Percentiles rank a stretch among this genome's conserved stretches.
These are phyloP conservation scores for Pycnonotus jocosus DNA, from an alignment of 2,113 vertebrate genomes.

Conservation along the genomic window DNA sequence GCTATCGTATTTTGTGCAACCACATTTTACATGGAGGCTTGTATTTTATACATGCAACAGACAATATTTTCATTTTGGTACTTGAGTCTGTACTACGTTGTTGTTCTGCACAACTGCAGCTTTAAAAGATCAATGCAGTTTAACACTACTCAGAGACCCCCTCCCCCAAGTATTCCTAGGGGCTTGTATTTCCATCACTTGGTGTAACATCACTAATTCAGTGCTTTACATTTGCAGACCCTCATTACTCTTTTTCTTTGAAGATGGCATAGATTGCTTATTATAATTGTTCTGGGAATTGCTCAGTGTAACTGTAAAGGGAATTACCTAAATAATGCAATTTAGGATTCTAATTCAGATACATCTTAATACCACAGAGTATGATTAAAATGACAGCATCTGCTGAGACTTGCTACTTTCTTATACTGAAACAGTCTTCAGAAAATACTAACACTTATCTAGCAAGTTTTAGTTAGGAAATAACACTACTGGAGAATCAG, in stretches of 20 bases:
- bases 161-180: not conserved
- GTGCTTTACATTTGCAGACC: not conserved
- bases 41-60: not conserved
- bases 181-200: not conserved
- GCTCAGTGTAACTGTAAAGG: not conserved
- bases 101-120: not conserved
- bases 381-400: not conserved
- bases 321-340: slow-evolving; percentile 3
- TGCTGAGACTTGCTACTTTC: not conserved
- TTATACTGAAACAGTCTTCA: not conserved
- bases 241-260: not conserved
- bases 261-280: not conserved
- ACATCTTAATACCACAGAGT: not conserved
- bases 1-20: not conserved
- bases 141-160: not conserved
- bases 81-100: not conserved
- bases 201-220: not conserved
- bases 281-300: not conserved
- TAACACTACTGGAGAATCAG: not conserved
- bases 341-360: slow-evolving; percentile 20
- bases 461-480: not conserved
- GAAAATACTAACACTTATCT: not conserved
- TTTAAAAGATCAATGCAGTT: not conserved
- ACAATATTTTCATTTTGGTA: not conserved
- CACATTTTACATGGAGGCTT: not conserved